Evolutionary conservation across 2,113 vertebrate genomes (phyloP), one percentile per base, ranked within the genome.

Genomic region (Microcebus jonahi): DNA sequence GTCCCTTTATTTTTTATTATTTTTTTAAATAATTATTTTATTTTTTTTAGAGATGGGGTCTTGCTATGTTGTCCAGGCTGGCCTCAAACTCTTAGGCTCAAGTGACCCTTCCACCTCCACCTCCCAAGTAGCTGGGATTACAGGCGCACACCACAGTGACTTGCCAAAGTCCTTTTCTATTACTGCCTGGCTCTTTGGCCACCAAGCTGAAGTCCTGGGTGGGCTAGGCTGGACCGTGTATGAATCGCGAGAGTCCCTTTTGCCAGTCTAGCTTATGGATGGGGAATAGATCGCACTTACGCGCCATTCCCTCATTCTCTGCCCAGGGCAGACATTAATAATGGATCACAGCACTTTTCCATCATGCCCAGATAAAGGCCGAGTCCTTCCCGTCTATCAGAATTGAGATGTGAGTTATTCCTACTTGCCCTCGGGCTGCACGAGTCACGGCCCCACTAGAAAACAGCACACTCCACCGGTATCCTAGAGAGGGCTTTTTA

Each of bases 321-420:
- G 21, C 45, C 36, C 53, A 17, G 34, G 50, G 53, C 79, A 95
- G 95, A 89, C 65, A 87, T 94, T 84, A 81, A 48, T 65, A 81
- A 95, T 86, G 83, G 27, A 48, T 57, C 77, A 34, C 18, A 88
- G 10, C 25, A 34, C 50, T 77, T n/a, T 4, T 8, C n/a, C n/a
- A 5, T 14, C 1, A 4, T 67, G 67, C 88, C 27, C n/a, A 27
- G 50, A 83, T 12, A 21, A 53, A 88, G 50, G 36, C 45, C 59
- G 25, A 42, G 18, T 65, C 5, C 12, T 53, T 91, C 77, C 77
- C 4, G 1, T 50, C 61, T 91, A 4, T 59, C 90, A 63, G 31
- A 48, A 27, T 7, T 15, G 9, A 59, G 13, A 6, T 14, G 6
- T 36, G 79, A 34, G 1, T 48, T 59, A 77, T 48, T 70, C 27